Evolutionary conservation across 1,140 invertebrate genomes (phyloP).

Genomic region (Platyscapa corneri): DNA sequence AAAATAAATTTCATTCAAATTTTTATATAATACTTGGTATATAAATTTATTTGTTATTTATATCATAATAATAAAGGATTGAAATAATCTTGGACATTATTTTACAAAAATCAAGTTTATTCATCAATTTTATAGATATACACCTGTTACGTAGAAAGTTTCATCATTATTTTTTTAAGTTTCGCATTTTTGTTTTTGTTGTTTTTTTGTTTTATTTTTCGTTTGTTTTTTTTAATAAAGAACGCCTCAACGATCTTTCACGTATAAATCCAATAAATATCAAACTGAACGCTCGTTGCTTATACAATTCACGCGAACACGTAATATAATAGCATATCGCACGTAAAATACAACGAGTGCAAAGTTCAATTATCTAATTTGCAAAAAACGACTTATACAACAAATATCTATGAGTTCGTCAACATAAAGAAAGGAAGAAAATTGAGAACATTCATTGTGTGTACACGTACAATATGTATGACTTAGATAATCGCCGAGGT

Average conservation of each 20-base stretch:
- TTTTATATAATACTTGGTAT: background rate
- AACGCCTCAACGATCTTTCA: constrained; percentile 59
- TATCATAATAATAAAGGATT: background rate
- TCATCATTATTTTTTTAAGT: constrained; percentile 53
- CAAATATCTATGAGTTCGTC: background rate
- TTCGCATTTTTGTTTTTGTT: constrained; percentile 64
- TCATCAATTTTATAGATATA: constrained; percentile 71
- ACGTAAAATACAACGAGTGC: background rate
- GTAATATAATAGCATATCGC: background rate
- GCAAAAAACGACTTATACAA: background rate
- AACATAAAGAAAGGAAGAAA: background rate
- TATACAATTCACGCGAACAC: background rate
- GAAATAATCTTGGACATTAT: constrained; percentile 40
- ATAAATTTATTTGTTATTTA: background rate
- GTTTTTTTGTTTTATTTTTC: constrained; percentile 42
- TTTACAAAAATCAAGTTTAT: constrained; percentile 74
- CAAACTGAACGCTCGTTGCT: background rate
- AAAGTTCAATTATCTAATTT: constrained; percentile 5
- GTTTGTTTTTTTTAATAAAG: constrained; percentile 38
- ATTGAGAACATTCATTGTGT: background rate
- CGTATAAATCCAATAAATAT: constrained; percentile 32
- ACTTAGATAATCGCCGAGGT: constrained; percentile 14
- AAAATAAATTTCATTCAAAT: too few relatives aligned
- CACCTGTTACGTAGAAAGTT: constrained; percentile 72
- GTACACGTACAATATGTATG: background rate